Evolutionary conservation across 1,140 invertebrate genomes (phyloP).

Genomic region (Brachionus sp.): DNA sequence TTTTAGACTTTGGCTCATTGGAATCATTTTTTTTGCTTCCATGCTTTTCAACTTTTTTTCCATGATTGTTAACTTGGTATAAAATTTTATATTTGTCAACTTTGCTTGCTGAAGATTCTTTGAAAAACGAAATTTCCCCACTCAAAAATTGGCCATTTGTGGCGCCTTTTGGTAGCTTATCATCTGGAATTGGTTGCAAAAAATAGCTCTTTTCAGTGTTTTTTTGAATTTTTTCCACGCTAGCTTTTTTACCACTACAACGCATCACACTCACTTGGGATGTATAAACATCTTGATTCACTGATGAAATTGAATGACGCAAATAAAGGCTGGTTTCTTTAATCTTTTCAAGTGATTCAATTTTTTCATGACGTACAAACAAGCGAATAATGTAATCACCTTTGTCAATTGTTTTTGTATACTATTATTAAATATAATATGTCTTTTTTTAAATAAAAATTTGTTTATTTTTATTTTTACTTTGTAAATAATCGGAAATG

Average conservation of each 20-base stretch:
- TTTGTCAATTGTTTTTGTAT: constrained; percentile 81
- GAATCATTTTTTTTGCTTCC: neutral
- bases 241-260: constrained; percentile 15
- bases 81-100: constrained; percentile 24
- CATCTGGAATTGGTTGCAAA: constrained; percentile 24
- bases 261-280: neutral
- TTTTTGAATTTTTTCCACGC: constrained; percentile 8
- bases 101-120: neutral
- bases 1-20: constrained; percentile 4
- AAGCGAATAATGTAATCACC: constrained; percentile 84
- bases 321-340: constrained; percentile 16
- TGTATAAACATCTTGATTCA: constrained; percentile 32
- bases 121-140: constrained; percentile 20
- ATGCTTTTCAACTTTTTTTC: constrained; percentile 15
- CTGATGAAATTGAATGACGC: neutral
- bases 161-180: constrained; percentile 41
- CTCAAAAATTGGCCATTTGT: constrained; percentile 31
- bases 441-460: constrained; percentile 40
- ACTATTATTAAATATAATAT: constrained; percentile 62
- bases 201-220: neutral
- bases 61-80: constrained; percentile 39
- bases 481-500: constrained; percentile 66
- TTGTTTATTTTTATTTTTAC: neutral
- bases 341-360: constrained; percentile 70
- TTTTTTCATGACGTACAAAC: constrained; percentile 82